Conservation (phyloP, 2,797 vertebrate species). For the Gymnopithys bicolor region DNA sequence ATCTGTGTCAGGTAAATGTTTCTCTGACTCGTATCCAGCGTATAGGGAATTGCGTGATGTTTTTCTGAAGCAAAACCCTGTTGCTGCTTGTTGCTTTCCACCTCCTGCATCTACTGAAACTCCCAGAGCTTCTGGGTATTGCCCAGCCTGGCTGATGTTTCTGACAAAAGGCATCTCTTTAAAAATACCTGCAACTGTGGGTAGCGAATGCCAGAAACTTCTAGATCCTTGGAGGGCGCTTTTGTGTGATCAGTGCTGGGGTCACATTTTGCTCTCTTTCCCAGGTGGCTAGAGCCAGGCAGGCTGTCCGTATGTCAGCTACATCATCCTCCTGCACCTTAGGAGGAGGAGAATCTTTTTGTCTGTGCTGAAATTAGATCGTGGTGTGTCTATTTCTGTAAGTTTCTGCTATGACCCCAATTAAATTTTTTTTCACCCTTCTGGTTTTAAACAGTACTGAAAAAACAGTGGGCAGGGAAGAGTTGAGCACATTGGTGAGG, state of each 20-base stretch:
- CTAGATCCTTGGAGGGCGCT: background rate
- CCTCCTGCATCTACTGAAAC: background rate
- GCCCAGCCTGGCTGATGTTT: background rate
- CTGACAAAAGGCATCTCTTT: background rate
- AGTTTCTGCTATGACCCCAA: background rate
- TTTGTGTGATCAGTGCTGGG: accelerated
- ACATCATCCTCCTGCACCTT: background rate
- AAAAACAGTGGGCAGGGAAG: background rate
- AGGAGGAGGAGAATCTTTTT: background rate
- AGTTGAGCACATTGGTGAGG: background rate
- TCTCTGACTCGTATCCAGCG: background rate
- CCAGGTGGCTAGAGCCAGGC: background rate
- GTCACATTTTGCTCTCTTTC: background rate
- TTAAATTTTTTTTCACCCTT: background rate
- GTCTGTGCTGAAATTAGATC: background rate
- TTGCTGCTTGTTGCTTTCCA: background rate
- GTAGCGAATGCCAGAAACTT: background rate
- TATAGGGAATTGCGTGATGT: background rate
- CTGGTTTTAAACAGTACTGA: background rate
- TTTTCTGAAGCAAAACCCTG: background rate
- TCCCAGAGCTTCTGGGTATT: background rate
- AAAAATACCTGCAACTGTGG: background rate
- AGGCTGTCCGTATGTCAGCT: background rate
- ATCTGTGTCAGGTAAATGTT: background rate
- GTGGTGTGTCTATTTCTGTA: background rate